These are phyloP conservation scores for Pomatorhinus ruficollis DNA, from an alignment of 2,113 vertebrate species.

Conservation along the genomic window DNA sequence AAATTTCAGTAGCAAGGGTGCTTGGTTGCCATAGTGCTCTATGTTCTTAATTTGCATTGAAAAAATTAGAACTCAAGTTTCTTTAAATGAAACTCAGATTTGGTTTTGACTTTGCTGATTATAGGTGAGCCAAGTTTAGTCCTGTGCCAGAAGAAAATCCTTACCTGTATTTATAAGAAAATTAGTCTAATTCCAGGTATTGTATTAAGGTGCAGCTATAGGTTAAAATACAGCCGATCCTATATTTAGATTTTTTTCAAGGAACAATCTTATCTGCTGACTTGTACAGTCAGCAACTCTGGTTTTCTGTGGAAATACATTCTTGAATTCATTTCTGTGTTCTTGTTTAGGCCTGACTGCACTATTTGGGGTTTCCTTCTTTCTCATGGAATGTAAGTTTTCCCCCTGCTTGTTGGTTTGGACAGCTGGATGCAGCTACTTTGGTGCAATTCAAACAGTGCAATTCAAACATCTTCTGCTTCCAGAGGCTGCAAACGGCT, in stretches of 20 bases:
- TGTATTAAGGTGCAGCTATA: not conserved
- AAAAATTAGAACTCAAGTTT: not conserved
- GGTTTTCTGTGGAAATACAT: not conserved
- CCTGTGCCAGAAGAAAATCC: not conserved
- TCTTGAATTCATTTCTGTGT: not conserved
- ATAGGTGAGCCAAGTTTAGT: not conserved
- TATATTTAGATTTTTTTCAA: not conserved
- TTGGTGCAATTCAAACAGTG: not conserved
- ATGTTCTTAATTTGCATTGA: not conserved
- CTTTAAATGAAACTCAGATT: not conserved
- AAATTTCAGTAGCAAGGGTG: not conserved
- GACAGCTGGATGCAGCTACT: not conserved
- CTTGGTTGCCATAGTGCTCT: not conserved
- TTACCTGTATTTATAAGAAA: not conserved
- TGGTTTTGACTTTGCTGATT: not conserved
- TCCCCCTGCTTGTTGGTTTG: not conserved
- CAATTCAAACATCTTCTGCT: not conserved
- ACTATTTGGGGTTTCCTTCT: not conserved
- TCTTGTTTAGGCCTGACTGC: not conserved
- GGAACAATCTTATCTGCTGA: not conserved
- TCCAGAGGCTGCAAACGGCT: not conserved
- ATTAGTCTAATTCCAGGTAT: not conserved
- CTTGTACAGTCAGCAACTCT: not conserved
- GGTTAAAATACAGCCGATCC: not conserved
- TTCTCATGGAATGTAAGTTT: not conserved